These are phyloP conservation scores for Clistopyga incitator DNA, from an alignment of 2,888 invertebrate species.

Conservation along the genomic window DNA sequence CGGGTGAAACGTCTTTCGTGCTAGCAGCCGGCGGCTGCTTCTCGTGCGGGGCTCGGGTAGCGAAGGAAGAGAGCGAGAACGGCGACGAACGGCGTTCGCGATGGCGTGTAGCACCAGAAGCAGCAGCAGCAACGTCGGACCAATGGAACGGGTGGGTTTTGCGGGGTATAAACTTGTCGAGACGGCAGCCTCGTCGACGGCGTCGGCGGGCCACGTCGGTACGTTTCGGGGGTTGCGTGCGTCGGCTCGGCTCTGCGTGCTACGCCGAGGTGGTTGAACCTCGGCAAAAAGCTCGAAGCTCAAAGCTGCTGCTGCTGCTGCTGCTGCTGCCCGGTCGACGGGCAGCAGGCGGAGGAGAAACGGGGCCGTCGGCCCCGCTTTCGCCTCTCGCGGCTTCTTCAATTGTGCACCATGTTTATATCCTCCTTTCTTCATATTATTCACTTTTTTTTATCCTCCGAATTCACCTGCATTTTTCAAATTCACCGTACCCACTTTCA, in stretches of 20 bases:
- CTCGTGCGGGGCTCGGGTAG: constrained; percentile 30
- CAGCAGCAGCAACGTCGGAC: constrained; percentile 33
- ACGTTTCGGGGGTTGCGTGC: constrained; percentile 77
- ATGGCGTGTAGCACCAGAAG: constrained; percentile 14
- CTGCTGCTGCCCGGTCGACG: constrained; percentile 77
- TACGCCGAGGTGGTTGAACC: constrained; percentile 81
- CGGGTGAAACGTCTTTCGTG: constrained; percentile 67
- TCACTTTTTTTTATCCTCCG: background rate
- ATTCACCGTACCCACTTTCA: background rate
- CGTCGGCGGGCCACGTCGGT: constrained; percentile 76
- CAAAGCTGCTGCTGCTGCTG: constrained; percentile 80
- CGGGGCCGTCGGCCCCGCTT: constrained; percentile 3
- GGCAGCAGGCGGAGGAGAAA: constrained; percentile 49
- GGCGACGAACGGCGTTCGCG: constrained; percentile 12
- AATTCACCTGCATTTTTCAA: background rate
- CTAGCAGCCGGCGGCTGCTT: constrained; percentile 49
- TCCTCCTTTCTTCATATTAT: constrained; percentile 20
- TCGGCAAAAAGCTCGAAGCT: constrained; percentile 81
- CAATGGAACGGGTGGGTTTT: constrained; percentile 52
- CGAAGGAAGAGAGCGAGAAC: background rate
- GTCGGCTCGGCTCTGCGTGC: constrained; percentile 70
- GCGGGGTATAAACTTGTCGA: constrained; percentile 60
- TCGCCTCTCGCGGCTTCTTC: constrained; percentile 43
- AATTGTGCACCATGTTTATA: constrained; percentile 48
- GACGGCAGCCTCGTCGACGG: constrained; percentile 58